Conservation (phyloP, 1,140 invertebrate species). For the Chlorops oryzae region DNA sequence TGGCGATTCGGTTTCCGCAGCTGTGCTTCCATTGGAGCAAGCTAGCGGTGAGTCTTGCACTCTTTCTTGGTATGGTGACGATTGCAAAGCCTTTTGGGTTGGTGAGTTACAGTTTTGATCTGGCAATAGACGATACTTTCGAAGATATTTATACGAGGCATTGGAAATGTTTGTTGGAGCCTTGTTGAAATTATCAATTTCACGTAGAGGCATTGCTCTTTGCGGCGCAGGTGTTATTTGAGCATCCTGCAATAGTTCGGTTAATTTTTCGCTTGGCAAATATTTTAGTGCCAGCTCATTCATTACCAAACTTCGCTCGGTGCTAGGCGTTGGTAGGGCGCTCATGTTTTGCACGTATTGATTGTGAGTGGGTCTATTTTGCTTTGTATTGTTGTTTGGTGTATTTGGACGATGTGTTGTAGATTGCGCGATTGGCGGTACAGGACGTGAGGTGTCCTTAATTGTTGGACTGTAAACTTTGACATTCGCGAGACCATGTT, state of each 20-base stretch:
- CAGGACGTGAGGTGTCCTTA: slow-evolving; percentile 22
- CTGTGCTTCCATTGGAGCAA: slow-evolving; percentile 2
- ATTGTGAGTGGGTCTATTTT: too few relatives aligned
- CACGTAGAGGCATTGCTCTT: slow-evolving; percentile 23
- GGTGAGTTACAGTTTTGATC: slow-evolving; percentile 26
- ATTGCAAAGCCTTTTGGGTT: not conserved
- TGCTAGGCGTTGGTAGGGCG: slow-evolving; percentile 20
- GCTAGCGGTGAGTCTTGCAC: slow-evolving; percentile 3
- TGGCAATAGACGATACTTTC: slow-evolving; percentile 23
- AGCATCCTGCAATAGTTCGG: slow-evolving; percentile 33
- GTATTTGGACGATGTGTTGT: slow-evolving; percentile 33
- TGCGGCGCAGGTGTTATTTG: slow-evolving; percentile 10
- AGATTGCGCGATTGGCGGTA: slow-evolving; percentile 31
- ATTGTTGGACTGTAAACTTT: slow-evolving; percentile 12
- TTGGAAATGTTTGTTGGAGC: not conserved
- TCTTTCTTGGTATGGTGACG: slow-evolving; percentile 6
- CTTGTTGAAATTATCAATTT: slow-evolving; percentile 25
- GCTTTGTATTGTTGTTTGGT: slow-evolving; percentile 13
- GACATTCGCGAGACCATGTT: not conserved
- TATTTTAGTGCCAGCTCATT: slow-evolving; percentile 42
- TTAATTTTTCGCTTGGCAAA: slow-evolving; percentile 32
- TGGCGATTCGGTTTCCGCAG: slow-evolving; percentile 1
- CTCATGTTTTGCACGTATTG: too few relatives aligned
- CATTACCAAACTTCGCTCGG: slow-evolving; percentile 41
- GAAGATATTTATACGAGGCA: not conserved